A percentile compares a stretch with the other conserved stretches of the same genome.
Evolutionary conservation across 2,113 vertebrate species (phyloP).

Genomic region (Mugil cephalus): DNA sequence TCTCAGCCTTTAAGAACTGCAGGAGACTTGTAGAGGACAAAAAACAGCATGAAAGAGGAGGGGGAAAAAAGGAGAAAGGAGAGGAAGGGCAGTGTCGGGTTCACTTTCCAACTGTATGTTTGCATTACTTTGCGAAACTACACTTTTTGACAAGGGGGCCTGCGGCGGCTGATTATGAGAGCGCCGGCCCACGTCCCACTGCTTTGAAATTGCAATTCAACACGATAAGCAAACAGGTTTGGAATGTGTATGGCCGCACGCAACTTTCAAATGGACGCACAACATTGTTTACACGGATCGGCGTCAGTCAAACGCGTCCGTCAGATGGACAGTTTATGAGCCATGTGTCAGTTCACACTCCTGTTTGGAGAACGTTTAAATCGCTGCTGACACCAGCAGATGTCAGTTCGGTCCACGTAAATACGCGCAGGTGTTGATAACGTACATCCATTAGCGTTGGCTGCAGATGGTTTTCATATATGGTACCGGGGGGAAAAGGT

Average conservation of each 20-base stretch:
- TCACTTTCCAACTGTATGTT: constrained; percentile 66
- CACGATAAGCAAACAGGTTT: constrained; percentile 41
- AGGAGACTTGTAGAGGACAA: constrained; percentile 79
- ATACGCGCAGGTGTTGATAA: constrained; percentile 50
- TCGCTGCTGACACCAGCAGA: constrained; percentile 63
- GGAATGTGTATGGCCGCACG: constrained; percentile 50
- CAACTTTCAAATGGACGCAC: constrained; percentile 50
- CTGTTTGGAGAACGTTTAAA: constrained; percentile 58
- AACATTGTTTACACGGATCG: constrained; percentile 36
- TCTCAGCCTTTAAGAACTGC: constrained; percentile 76
- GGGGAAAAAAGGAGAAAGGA: constrained; percentile 28
- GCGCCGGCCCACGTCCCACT: constrained; percentile 50
- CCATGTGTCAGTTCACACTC: constrained; percentile 22
- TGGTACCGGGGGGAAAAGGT: background rate
- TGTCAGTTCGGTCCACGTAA: constrained; percentile 50
- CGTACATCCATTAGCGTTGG: background rate
- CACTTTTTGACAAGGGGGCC: constrained; percentile 62
- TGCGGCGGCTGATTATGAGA: constrained; percentile 64
- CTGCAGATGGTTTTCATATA: background rate
- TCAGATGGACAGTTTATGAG: constrained; percentile 56
- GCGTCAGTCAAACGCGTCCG: constrained; percentile 32
- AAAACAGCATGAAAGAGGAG: constrained; percentile 72
- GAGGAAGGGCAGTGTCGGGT: constrained; percentile 64
- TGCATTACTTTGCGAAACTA: constrained; percentile 67
- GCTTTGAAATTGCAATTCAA: constrained; percentile 53